These are phyloP conservation scores for Aphelinus certus DNA, from an alignment of 1,140 invertebrate species.

Conservation along the genomic window DNA sequence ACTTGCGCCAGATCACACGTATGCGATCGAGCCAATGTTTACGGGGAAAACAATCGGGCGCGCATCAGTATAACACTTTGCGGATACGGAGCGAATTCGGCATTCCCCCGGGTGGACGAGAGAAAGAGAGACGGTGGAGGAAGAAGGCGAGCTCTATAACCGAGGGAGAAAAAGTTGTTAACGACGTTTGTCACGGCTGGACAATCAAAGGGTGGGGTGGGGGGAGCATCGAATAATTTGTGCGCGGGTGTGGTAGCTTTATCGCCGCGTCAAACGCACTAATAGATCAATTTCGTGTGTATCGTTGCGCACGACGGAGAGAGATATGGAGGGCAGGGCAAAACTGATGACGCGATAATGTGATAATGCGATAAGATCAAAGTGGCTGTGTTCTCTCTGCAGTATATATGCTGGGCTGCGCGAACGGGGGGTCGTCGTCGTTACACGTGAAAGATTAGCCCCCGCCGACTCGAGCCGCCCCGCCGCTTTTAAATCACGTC, in stretches of 20 bases:
- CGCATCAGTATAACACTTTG: too few relatives aligned
- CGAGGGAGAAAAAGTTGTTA: neutral
- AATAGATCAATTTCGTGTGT: slow-evolving; percentile 31
- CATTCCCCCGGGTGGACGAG: neutral
- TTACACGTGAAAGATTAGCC: slow-evolving; percentile 35
- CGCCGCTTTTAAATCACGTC: slow-evolving; percentile 22
- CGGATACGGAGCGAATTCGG: too few relatives aligned
- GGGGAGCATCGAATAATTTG: neutral
- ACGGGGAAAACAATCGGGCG: too few relatives aligned
- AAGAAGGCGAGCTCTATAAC: neutral
- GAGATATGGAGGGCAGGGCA: slow-evolving; percentile 4
- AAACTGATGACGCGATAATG: slow-evolving; percentile 38
- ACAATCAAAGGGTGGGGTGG: neutral
- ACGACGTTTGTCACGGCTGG: neutral
- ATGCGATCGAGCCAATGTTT: too few relatives aligned
- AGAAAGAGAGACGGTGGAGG: neutral
- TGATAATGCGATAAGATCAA: slow-evolving; percentile 36
- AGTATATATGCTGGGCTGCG: neutral
- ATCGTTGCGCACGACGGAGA: neutral
- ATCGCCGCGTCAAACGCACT: neutral
- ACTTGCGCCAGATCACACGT: too few relatives aligned
- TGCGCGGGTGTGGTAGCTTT: neutral
- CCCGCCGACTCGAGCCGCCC: too few relatives aligned
- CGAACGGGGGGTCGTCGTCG: slow-evolving; percentile 1
- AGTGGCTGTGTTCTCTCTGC: slow-evolving; percentile 8